Base-by-base conservation (phyloP, 2,797 vertebrate genomes). In the Sandelia bainsii region DNA sequence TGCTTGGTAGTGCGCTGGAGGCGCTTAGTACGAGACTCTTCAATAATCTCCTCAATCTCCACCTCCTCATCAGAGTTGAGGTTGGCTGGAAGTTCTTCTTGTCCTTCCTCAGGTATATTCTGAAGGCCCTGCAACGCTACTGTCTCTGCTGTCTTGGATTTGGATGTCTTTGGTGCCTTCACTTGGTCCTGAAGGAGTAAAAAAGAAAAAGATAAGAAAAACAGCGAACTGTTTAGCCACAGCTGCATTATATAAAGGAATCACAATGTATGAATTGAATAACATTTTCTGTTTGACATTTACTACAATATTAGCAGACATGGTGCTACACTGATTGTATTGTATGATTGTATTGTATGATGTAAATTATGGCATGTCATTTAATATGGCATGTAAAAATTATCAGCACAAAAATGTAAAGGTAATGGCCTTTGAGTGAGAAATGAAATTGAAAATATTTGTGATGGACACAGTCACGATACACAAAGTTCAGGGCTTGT, bases 41-140 rank as follows among this genome's bases (percentile, higher is more conserved):
- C 96, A 0, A 98, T 95, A n/a, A 94, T 96, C 87, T 98, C 97
- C 80, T 99, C 97, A 10, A 98, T 93, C 87, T 98, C 97, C 79
- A 99, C 96, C 77, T 97, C 98, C 75, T 97, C 96, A n/a, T 98
- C 97, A 0, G 96, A 97, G 56, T 96, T 96, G 80, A 96, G 88
- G 68, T 94, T 92, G 48, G 91, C 82, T 1, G 87, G 87, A 5
- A 90, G 80, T 37, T 74, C 89, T 37, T 95, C 94, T 53, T 90
- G 95, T 0, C 88, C 96, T 71, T 97, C 96, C 0, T 94, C 96
- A 44, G 95, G 90, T 0, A 95, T 90, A 65, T 94, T 93, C 81
- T 95, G 95, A 0, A 94, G 91, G 53, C 95, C 90, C 29, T 87
- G 90, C 62, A 74, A 8, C 62, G 92, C 92, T 0, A 87, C 82